A percentile compares a stretch with the other conserved stretches of the same genome.
phyloP scores from a whole-genome alignment of 2,113 vertebrate species.

The Erythrocebus patas region DNA sequence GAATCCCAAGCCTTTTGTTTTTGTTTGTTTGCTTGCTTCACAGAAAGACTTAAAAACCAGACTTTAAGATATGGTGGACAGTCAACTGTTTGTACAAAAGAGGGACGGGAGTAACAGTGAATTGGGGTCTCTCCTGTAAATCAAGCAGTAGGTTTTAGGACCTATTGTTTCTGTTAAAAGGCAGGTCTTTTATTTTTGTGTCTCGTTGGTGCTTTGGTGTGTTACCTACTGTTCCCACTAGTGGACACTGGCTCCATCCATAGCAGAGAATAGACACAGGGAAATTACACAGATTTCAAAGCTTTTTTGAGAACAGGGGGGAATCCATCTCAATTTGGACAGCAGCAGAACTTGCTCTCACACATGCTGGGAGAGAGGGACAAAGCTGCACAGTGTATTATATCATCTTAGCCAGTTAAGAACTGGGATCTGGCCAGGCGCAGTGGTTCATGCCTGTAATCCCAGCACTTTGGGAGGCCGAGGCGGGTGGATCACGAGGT shows the following conservation, averaged over 20 bases:
- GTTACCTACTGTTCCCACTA: neutral
- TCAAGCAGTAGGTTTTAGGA: neutral
- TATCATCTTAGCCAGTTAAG: neutral
- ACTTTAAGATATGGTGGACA: neutral
- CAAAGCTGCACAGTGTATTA: neutral
- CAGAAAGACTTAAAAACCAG: neutral
- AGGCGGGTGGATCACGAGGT: too few relatives aligned
- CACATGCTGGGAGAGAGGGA: neutral
- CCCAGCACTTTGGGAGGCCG: too few relatives aligned
- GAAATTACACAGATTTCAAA: conserved; percentile 13
- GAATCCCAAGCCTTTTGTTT: neutral
- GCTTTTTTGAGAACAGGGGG: neutral
- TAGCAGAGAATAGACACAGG: neutral
- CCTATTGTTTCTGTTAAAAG: neutral
- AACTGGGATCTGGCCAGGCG: neutral
- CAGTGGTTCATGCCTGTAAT: too few relatives aligned
- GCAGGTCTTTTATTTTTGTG: neutral
- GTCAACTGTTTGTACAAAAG: neutral
- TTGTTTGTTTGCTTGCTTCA: neutral
- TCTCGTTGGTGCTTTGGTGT: neutral
- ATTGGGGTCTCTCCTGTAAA: neutral
- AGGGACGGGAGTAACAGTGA: neutral
- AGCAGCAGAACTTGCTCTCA: neutral
- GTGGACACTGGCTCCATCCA: neutral
- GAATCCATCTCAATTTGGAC: neutral